These are phyloP conservation scores for Lepidocolaptes lacrymiger DNA, from an alignment of 2,797 vertebrate genomes.

Conservation along the genomic window DNA sequence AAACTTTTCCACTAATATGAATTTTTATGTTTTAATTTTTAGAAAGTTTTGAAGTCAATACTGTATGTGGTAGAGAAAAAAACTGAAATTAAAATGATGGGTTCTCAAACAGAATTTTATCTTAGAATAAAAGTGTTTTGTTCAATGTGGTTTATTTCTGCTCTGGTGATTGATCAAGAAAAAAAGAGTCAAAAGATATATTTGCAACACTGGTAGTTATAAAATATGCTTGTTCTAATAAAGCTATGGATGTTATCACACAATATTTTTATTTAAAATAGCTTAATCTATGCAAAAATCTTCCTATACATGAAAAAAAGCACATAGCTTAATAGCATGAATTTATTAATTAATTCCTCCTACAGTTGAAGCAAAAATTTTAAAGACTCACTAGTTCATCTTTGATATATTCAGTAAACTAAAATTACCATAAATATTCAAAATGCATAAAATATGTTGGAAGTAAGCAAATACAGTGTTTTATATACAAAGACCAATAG, in stretches of 20 bases:
- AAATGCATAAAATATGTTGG: background rate
- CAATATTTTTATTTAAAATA: background rate
- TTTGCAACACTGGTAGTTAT: background rate
- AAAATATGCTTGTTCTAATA: background rate
- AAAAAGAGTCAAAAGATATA: background rate
- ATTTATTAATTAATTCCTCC: background rate
- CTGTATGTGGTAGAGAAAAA: background rate
- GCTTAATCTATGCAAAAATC: background rate
- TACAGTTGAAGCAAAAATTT: background rate
- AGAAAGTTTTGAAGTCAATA: background rate
- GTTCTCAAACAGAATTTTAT: background rate
- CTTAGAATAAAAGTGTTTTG: background rate
- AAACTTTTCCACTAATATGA: no score
- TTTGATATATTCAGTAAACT: background rate
- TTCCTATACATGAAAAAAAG: background rate
- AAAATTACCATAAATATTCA: background rate
- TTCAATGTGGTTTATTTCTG: background rate
- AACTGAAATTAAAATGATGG: background rate
- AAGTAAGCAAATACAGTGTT: background rate
- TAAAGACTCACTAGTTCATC: background rate
- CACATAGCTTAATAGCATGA: fast-evolving
- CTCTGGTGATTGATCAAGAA: background rate
- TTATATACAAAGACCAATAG: background rate
- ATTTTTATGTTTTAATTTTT: no score
- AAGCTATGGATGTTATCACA: background rate